Base-by-base conservation (phyloP, 2,888 invertebrate species). In the Eupithecia subfuscata region DNA sequence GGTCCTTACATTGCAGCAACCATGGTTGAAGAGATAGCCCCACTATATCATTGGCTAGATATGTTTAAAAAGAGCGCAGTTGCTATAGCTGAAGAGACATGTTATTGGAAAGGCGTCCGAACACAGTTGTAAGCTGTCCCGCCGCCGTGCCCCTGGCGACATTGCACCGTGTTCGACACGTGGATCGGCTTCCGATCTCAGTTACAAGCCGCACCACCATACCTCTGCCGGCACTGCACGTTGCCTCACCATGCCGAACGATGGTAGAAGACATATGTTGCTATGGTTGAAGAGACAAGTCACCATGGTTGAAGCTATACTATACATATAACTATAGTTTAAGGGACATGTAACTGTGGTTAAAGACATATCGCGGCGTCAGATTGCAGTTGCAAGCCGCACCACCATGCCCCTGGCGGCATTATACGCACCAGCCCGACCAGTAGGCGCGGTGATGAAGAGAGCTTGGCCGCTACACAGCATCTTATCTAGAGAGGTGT, bases 331-430 rank as follows among this genome's bases (percentile, higher is more conserved):
- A n/a, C n/a, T n/a, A n/a, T n/a, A n/a, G n/a, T n/a, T n/a, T n/a
- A n/a, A n/a, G 30, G 30, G 30, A 30, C 30, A 30, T 30, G 30
- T 30, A 30, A 30, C 30, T 30, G 30, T 30, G 30, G 3, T 30
- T 2, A 30, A 30, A 30, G 30, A 30, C 30, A 30, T 30, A 3
- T 30, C 30, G 30, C 30, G 97, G 97, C 69, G 96, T 92, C 74
- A 96, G 92, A 90, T 97, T 96, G 89, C 97, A 97, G 90, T 96
- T 96, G 93, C 97, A 97, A 79, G 97, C 96, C 40, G 96, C 96
- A n/a, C 97, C 97, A 74, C 97, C 97, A 80, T 96, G 96, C 3
- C 97, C 97, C 97, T 95, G 95, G 56, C 95, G 91, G 88, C 97
- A 97, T 84, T 96, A 95, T 9, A 94, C 88, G 83, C 97, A 97